phyloP scores from a whole-genome alignment of 2,113 vertebrate genomes.

The Actenoides hombroni region DNA sequence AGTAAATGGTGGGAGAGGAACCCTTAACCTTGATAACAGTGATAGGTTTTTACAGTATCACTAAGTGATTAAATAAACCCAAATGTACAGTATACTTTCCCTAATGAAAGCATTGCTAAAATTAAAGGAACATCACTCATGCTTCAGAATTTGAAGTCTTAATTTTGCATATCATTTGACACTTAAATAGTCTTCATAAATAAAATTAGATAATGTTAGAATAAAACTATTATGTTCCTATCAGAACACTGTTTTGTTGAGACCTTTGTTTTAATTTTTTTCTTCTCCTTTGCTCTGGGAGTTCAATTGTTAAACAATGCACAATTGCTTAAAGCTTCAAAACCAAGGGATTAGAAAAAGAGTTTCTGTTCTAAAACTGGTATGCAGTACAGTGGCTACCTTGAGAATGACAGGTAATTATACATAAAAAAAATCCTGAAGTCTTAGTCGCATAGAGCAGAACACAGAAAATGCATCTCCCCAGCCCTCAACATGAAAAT shows the following conservation, averaged over 20 bases:
- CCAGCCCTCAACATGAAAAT: not conserved
- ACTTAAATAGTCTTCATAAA: not conserved
- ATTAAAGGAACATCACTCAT: not conserved
- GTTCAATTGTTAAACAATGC: not conserved
- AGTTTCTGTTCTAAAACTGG: not conserved
- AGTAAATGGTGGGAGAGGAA: not conserved
- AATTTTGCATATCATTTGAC: not conserved
- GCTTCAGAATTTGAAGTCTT: not conserved
- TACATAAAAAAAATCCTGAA: not conserved
- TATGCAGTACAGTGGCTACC: not conserved
- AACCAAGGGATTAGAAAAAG: not conserved
- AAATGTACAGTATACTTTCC: not conserved
- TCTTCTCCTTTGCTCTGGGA: not conserved
- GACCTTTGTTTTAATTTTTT: not conserved
- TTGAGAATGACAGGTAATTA: not conserved
- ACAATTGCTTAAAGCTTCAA: not conserved
- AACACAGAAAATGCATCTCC: not conserved
- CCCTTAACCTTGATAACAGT: not conserved
- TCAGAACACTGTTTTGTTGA: not conserved
- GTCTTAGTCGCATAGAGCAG: not conserved
- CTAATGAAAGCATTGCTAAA: not conserved
- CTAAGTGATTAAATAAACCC: slow-evolving; percentile 1
- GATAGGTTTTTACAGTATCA: not conserved
- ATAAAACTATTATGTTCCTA: not conserved
- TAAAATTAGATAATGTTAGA: not conserved